Conservation (phyloP, 1,140 invertebrate genomes). For the Andrena cerasifolii region DNA sequence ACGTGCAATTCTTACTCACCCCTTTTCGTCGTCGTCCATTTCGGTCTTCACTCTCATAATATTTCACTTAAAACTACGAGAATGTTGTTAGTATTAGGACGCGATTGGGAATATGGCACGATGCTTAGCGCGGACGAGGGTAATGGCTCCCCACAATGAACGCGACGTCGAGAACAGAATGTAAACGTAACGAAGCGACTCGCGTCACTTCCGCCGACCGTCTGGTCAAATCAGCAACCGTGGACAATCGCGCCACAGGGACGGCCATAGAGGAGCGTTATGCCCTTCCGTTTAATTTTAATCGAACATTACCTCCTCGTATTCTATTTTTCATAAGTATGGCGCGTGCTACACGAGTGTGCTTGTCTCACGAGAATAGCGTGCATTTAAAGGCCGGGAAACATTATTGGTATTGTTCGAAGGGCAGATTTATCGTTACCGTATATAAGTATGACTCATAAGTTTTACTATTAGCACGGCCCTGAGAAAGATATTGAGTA, state of each 20-base stretch:
- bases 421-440: no score
- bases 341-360: neutral
- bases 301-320: accelerated
- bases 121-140: slow-evolving; percentile 79
- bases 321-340: neutral
- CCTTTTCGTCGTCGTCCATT: slow-evolving; percentile 84
- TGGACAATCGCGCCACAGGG: neutral
- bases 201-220: slow-evolving; percentile 77
- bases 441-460: neutral
- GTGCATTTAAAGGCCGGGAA: neutral
- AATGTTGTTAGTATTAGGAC: slow-evolving; percentile 75
- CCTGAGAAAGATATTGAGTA: slow-evolving; percentile 2
- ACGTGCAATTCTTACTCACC: slow-evolving; percentile 72
- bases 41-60: slow-evolving; percentile 84
- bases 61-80: slow-evolving; percentile 81
- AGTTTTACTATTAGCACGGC: neutral
- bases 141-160: slow-evolving; percentile 80
- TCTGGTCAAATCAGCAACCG: slow-evolving; percentile 68
- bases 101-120: slow-evolving; percentile 81
- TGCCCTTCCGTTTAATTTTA: neutral
- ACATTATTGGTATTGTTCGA: neutral
- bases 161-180: slow-evolving; percentile 76
- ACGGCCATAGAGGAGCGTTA: accelerated
- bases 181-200: slow-evolving; percentile 78
- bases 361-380: neutral